Percentiles rank a stretch among this genome's conserved stretches.
These are phyloP conservation scores for Halictus rubicundus DNA, from an alignment of 1,140 invertebrate genomes.

Conservation along the genomic window DNA sequence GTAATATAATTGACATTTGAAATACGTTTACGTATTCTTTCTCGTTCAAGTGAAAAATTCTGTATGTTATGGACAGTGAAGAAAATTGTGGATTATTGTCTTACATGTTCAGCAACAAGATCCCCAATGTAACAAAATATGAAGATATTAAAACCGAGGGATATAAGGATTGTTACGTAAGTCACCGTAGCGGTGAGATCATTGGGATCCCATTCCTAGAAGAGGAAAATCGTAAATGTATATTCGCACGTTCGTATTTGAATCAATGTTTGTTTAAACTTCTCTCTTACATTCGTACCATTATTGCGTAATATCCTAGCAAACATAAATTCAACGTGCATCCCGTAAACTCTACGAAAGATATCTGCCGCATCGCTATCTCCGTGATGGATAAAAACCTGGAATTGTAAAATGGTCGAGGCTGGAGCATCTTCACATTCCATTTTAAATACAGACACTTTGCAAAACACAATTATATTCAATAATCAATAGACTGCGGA, in stretches of 20 bases:
- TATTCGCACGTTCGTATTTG: not conserved
- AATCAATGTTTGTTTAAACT: not conserved
- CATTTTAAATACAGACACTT: no score
- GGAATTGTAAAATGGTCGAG: slow-evolving; percentile 1
- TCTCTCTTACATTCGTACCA: slow-evolving; percentile 20
- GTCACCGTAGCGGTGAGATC: no score
- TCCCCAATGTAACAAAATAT: slow-evolving; percentile 61
- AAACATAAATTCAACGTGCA: slow-evolving; percentile 51
- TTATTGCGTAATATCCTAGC: slow-evolving; percentile 50
- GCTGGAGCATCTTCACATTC: no score
- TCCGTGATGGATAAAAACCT: slow-evolving; percentile 44
- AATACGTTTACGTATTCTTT: no score
- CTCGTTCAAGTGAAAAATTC: no score
- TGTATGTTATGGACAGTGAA: no score
- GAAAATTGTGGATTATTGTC: not conserved
- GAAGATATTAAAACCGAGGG: no score
- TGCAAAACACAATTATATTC: no score
- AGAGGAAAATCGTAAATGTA: not conserved
- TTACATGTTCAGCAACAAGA: slow-evolving; percentile 57
- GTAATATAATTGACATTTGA: no score
- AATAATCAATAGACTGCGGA: no score
- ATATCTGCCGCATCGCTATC: slow-evolving; percentile 49
- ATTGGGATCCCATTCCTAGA: slow-evolving; percentile 5
- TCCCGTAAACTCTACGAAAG: slow-evolving; percentile 58
- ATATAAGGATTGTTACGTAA: no score